These are phyloP conservation scores for Oceanites oceanicus DNA, from an alignment of 2,113 vertebrate species.

Conservation along the genomic window DNA sequence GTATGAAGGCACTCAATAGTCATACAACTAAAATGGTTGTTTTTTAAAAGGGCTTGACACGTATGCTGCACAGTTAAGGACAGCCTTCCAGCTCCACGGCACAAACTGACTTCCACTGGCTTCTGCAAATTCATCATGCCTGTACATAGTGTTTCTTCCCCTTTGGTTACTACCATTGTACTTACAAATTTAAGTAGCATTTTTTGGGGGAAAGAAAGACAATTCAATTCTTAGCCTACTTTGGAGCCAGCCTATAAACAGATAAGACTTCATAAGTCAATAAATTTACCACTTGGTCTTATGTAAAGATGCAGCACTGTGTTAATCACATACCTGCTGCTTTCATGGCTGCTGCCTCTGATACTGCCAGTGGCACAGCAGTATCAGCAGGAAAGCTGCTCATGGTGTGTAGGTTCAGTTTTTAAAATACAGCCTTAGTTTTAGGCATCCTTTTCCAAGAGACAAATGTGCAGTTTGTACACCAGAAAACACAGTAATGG, in stretches of 20 bases:
- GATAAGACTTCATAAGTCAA: not conserved
- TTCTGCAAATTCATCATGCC: not conserved
- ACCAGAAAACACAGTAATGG: not conserved
- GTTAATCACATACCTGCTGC: not conserved
- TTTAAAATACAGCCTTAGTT: not conserved
- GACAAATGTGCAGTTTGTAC: not conserved
- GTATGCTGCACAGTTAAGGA: rapidly evolving
- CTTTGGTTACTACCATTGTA: not conserved
- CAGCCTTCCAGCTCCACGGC: not conserved
- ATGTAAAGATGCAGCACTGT: not conserved
- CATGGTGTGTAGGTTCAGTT: not conserved
- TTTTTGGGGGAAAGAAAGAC: not conserved
- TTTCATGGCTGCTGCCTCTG: not conserved
- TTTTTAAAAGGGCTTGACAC: not conserved
- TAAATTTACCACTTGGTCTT: not conserved
- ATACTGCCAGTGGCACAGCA: rapidly evolving
- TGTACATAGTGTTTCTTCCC: not conserved
- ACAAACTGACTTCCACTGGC: not conserved
- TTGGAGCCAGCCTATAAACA: not conserved
- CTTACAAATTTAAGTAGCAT: not conserved
- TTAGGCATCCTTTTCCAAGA: not conserved
- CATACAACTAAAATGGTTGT: not conserved
- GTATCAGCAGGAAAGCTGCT: not conserved
- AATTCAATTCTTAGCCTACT: not conserved
- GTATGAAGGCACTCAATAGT: not conserved